Percentiles rank a stretch among this genome's conserved stretches.
These are phyloP conservation scores for Cavia porcellus DNA, from an alignment of 2,113 vertebrate genomes.

Conservation along the genomic window DNA sequence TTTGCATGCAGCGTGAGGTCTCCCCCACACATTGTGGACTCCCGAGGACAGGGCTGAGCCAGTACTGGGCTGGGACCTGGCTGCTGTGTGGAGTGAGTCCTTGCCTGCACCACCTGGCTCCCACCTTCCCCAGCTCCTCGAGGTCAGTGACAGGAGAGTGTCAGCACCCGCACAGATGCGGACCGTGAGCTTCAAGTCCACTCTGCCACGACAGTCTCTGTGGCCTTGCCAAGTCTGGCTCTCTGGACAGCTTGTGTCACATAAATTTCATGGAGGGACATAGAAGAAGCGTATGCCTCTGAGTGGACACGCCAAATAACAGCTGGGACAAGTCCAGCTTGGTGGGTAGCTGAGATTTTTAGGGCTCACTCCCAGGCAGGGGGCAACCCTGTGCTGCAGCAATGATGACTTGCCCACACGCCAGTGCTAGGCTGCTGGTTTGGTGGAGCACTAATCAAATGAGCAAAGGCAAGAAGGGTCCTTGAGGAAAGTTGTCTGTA, in stretches of 20 bases:
- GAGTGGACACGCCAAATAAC: not conserved
- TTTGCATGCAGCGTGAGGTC: not conserved
- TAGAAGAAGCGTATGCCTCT: not conserved
- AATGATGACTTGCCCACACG: not conserved
- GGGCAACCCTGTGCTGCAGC: not conserved
- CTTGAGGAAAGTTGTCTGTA: not conserved
- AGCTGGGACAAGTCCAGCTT: not conserved
- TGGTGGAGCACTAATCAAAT: not conserved
- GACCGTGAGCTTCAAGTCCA: not conserved
- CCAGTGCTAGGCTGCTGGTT: not conserved
- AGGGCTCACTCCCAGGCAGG: not conserved
- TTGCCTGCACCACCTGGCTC: not conserved
- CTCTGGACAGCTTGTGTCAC: not conserved
- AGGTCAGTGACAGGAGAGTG: not conserved
- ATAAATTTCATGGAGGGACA: not conserved
- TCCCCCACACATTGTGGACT: not conserved
- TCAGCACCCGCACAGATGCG: not conserved
- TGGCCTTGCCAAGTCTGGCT: not conserved
- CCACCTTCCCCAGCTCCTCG: not conserved
- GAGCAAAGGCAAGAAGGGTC: not conserved
- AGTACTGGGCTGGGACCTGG: not conserved
- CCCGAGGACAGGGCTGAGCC: not conserved
- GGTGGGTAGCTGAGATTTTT: not conserved
- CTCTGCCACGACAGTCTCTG: rapidly evolving
- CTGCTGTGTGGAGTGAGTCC: not conserved